These are phyloP conservation scores for Ellobium chinense DNA, from an alignment of 2,888 invertebrate species.

Conservation along the genomic window DNA sequence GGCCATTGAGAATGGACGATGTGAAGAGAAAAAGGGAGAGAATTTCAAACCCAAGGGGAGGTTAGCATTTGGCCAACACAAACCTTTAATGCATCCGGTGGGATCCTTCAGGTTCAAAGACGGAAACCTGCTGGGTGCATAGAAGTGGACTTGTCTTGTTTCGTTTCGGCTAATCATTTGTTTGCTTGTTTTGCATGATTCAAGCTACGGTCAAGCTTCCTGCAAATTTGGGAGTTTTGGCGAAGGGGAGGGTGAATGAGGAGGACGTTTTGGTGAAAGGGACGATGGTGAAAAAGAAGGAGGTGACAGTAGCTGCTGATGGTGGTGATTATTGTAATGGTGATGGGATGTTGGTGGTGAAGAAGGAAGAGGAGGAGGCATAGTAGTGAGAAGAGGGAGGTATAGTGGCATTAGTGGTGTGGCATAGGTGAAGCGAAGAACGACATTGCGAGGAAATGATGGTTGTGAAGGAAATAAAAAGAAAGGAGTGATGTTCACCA, in stretches of 20 bases:
- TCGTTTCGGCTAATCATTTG: neutral
- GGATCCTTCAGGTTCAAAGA: neutral
- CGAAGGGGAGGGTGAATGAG: neutral
- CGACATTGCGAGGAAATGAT: too few relatives aligned
- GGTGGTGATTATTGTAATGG: neutral
- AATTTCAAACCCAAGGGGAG: neutral
- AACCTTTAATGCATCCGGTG: neutral
- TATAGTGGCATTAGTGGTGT: too few relatives aligned
- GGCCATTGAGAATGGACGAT: too few relatives aligned
- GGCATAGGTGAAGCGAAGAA: too few relatives aligned
- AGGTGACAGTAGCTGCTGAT: neutral
- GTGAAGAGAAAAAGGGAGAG: neutral
- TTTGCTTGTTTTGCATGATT: neutral
- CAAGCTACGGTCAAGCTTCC: too few relatives aligned
- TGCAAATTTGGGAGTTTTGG: neutral
- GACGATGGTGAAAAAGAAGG: neutral
- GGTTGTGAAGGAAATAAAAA: too few relatives aligned
- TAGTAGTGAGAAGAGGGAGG: too few relatives aligned
- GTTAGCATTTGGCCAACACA: constrained; percentile 3
- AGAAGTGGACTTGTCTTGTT: neutral
- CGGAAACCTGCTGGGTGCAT: neutral
- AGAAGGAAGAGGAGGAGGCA: too few relatives aligned
- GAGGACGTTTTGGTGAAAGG: neutral
- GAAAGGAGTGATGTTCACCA: too few relatives aligned
- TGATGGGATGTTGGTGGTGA: too few relatives aligned